phyloP scores from a whole-genome alignment of 2,113 vertebrate species.

The Mohoua ochrocephala region DNA sequence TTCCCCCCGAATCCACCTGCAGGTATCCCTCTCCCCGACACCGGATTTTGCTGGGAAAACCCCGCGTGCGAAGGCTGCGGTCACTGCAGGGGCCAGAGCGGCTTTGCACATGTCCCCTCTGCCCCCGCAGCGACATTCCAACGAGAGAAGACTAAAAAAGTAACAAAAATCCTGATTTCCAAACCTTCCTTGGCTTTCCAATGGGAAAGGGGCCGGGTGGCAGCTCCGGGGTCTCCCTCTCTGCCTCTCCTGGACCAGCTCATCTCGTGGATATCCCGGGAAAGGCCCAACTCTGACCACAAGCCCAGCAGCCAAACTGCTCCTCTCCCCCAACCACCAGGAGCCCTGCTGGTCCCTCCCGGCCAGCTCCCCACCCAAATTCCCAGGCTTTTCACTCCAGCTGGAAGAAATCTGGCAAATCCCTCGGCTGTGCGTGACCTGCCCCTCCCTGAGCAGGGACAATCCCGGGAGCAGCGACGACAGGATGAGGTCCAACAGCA shows the following conservation, averaged over 20 bases:
- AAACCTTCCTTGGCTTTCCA: background rate
- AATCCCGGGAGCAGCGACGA: fast-evolving
- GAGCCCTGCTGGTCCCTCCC: background rate
- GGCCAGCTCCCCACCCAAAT: background rate
- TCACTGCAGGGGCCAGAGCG: background rate
- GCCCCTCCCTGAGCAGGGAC: fast-evolving
- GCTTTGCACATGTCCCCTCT: background rate
- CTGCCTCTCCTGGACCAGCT: background rate
- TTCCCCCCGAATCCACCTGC: background rate
- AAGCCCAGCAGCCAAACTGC: background rate
- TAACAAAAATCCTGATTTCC: background rate
- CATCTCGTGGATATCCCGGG: fast-evolving
- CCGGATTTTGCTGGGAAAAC: background rate
- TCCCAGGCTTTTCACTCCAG: background rate
- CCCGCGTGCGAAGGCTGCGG: fast-evolving
- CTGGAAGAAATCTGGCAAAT: background rate
- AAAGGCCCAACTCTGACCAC: background rate
- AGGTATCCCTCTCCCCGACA: background rate
- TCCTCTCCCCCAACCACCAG: background rate
- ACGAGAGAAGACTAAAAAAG: background rate
- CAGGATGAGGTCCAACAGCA: background rate
- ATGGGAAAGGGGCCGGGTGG: background rate
- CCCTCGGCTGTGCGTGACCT: fast-evolving
- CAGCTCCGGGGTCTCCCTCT: background rate
- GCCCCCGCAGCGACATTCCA: background rate